Base-by-base conservation (phyloP, 1,140 invertebrate genomes). In the Choristoneura fumiferana region DNA sequence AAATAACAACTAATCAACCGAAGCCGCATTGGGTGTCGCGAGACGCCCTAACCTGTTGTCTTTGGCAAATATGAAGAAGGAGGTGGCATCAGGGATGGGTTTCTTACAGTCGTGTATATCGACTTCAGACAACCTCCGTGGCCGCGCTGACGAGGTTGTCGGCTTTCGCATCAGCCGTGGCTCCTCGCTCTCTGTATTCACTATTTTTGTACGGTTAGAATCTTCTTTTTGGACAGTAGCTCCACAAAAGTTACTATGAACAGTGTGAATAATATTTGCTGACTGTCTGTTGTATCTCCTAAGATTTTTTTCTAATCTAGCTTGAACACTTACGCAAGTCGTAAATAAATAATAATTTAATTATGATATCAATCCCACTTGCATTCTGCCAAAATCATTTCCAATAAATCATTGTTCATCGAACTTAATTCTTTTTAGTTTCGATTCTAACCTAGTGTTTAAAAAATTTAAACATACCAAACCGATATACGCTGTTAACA, bases 51-150 rank as follows among this genome's bases (percentile, higher is more conserved):
- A 98, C 96, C 94, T 96, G 93, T 99, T 99, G 35, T 93, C 97
- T 85, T 94, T 94, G 65, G 95, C 95, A 92, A 99, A 98, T 85
- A 99, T 94, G 93, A 99, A 99, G 90, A 99, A 97, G 54, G 98
- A 96, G 77, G 94, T 94, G 69, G 94, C 96, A 74, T 95, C 94
- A 63, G 98, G 98, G 77, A 99, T 99, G 43, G 98, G 97, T 90
- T 97, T 96, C 84, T 95, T 94, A 90, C 96, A 94, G 76, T 93
- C 96, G 59, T 94, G 92, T 69, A 95, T 95, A 89, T 95, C 96
- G 71, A 97, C 93, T 87, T 98, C 97, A 15, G 97, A 98, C 90
- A 98, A 93, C 67, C 98, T 92, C 57, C 97, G 91, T 57, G 98
- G 98, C 74, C 97, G 93, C 72, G 93, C 95, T 62, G 94, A 89